Base-by-base conservation (phyloP, 2,888 invertebrate species). In the Zhuqinia jingwanae region DNA sequence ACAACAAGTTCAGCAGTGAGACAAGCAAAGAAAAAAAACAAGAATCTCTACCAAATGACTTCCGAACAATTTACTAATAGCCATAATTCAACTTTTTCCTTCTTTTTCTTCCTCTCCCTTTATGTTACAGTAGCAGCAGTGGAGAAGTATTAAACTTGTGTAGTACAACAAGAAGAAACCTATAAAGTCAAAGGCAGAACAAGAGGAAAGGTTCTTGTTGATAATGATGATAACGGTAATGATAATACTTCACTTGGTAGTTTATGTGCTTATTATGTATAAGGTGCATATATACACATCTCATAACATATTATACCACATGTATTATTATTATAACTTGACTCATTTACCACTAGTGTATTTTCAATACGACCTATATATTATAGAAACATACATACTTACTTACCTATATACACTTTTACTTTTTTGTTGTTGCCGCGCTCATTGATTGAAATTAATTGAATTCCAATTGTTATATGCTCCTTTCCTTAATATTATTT, bases 21-120 rank as follows among this genome's bases (percentile, higher is more conserved):
- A n/a, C n/a, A n/a, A n/a, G n/a, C n/a, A n/a, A n/a, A n/a, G 58
- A 75, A 60, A 60, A 63, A 53, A 58, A 50, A 68, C 75, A 85
- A 45, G 84, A 85, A 85, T 78, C 78, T 85, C 70, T 70, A 85
- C 70, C 36, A 76, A 85, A 85, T 80, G 85, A 85, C 85, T 85
- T 85, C 85, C 80, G 85, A 85, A 76, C 85, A 85, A 85, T 85
- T 85, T 85, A 85, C 80, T 85, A 85, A 85, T 85, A 80, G 80
- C 85, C 85, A 85, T 85, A 80, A 85, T 85, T 85, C 79, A 85
- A 85, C 85, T 85, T 79, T 60, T 85, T 63, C 60, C 36, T 80
- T 22, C 60, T 60, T 82, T 42, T 65, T 47, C 50, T 65, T 36
- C 65, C n/a, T 45, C 11, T 45, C 20, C 45, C 5, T 11, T 65